Evolutionary conservation across 2,888 invertebrate genomes (phyloP), one percentile per base, ranked within the genome.

Genomic region (Drosophila quinaria): DNA sequence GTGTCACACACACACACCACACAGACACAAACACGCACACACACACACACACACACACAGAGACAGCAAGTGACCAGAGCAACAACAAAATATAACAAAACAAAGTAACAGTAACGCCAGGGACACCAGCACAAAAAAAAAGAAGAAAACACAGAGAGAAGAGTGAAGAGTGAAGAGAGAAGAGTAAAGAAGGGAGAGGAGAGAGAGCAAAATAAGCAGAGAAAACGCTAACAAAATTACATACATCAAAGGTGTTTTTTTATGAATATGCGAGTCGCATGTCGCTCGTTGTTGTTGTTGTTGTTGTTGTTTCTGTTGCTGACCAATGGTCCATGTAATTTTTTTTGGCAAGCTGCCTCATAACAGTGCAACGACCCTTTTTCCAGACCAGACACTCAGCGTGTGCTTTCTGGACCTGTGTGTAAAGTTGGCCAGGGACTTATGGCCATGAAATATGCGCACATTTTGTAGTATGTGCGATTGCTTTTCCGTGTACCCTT

Each of bases 311-410:
- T 79, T 64, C 54, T 66, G 67, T 42, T 71, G 86, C 72, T 88
- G 86, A 80, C 86, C 86, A 86, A 86, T 86, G 86, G 87, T 74
- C 80, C 88, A 81, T 86, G 89, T 88, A 86, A 86, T 86, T 86
- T 86, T 29, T 29, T 88, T 86, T 88, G 88, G 86, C 88, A 86
- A 86, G 84, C 84, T 87, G 66, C 70, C 66, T 74, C 70, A 77
- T 83, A 86, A 77, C 81, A 73, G 83, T 62, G 72, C 71, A 83
- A 77, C 81, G 82, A 78, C 75, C 80, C 70, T 80, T 82, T 82
- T 73, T 49, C 15, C 25, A 25, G 15, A 25, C 22, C 33, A 42
- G 35, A 33, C 31, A 37, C 35, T 29, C 13, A 11, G 8, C 35
- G 37, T 25, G 25, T 22, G n/a, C 42, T 60, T 54, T 41, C 19